Base-by-base conservation (phyloP, 1,140 invertebrate genomes). In the Trachymyrmex septentrionalis region DNA sequence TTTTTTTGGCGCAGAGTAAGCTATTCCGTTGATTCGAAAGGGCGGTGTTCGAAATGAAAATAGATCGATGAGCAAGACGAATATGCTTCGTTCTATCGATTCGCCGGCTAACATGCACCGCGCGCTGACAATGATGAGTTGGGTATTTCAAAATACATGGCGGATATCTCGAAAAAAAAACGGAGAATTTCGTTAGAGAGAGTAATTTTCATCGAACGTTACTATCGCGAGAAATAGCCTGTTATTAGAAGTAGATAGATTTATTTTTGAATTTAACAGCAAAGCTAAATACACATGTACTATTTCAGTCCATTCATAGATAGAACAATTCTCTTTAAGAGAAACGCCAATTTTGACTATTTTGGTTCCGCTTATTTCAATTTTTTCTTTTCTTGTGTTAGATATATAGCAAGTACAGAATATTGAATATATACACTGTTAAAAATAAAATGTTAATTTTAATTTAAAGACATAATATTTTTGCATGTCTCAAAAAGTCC, bases 21-120 rank as follows among this genome's bases (percentile, higher is more conserved):
- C 80, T 63, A 84, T 84, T 73, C 80, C 80, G 69, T 84, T 75
- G 80, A 84, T 84, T 84, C 69, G 80, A 75, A 73, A 44, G 80
- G 69, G 38, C 38, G 27, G 24, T 75, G 80, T 75, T 61, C 69
- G 80, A 27, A 84, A 84, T 84, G 80, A 84, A 84, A 84, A 84
- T 84, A 84, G 80, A 84, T 84, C 80, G 80, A 73, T 64, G 80
- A 73, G 69, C 80, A 73, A 84, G 80, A 84, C 67, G 69, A 84
- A 84, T 84, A 84, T 84, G 80, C 80, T 75, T 61, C 69, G 69
- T 24, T 61, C 69, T 84, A 84, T 84, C 80, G 80, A 84, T 84
- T 84, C 14, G n/a, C 55, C 27, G 80, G 38, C 55, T 75, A 84
- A 75, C 80, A 82, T 82, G 80, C 67, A 53, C 80, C 53, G 6